phyloP scores from a whole-genome alignment of 2,888 invertebrate genomes.

The Calameuta idolon region DNA sequence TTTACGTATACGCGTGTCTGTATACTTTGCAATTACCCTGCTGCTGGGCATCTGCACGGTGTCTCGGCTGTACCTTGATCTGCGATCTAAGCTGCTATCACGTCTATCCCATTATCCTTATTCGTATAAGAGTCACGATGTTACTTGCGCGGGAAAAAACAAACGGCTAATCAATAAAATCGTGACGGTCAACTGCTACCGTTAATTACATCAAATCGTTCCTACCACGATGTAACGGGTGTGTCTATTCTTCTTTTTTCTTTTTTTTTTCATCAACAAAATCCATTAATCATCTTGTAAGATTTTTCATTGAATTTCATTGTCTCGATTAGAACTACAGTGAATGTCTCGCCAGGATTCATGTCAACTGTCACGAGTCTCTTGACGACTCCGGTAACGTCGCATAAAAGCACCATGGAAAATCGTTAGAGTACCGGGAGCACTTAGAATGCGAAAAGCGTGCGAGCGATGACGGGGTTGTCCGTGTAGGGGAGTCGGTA shows the following conservation, averaged over 20 bases:
- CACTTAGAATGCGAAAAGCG: conserved; percentile 64
- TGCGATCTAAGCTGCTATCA: background rate
- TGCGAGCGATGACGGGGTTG: conserved; percentile 65
- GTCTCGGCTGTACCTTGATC: background rate
- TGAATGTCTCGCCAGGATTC: conserved; percentile 10
- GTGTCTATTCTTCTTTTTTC: background rate
- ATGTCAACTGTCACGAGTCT: conserved; percentile 15
- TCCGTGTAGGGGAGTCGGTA: conserved; percentile 63
- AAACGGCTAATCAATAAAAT: background rate
- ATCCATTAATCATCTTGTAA: background rate
- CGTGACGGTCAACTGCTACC: background rate
- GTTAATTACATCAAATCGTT: background rate
- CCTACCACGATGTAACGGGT: background rate
- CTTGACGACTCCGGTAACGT: conserved; percentile 6
- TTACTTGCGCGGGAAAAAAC: background rate
- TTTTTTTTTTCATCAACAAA: background rate
- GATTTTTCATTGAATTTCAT: background rate
- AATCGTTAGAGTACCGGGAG: conserved; percentile 49
- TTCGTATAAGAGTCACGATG: background rate
- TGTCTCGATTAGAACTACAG: conserved; percentile 5
- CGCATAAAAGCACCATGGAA: conserved; percentile 42
- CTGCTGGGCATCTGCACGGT: background rate
- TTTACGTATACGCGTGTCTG: background rate
- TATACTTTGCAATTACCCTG: background rate
- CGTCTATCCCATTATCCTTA: background rate